phyloP scores from a whole-genome alignment of 2,113 vertebrate genomes.

The Marmota flaviventris region DNA sequence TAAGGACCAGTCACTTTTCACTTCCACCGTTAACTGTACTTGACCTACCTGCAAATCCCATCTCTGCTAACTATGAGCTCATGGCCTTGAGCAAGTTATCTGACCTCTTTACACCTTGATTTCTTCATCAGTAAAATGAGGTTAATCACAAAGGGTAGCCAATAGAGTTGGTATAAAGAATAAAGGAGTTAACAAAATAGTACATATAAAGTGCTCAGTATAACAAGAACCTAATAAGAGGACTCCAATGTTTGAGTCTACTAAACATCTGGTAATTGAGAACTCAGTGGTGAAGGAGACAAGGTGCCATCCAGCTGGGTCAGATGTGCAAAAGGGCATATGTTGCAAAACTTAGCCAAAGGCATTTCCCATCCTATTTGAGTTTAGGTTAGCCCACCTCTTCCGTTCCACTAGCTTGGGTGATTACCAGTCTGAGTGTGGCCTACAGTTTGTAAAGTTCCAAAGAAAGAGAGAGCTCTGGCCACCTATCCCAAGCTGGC shows the following conservation, averaged over 20 bases:
- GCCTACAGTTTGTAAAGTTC: not conserved
- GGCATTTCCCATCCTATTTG: not conserved
- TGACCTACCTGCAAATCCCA: not conserved
- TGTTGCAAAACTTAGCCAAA: not conserved
- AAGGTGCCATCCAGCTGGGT: not conserved
- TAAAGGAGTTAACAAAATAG: not conserved
- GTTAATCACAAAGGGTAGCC: not conserved
- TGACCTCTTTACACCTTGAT: constrained; percentile 32
- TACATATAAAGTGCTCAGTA: not conserved
- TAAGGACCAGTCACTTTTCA: not conserved
- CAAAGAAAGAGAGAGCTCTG: not conserved
- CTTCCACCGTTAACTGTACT: not conserved
- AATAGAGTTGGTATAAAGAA: not conserved
- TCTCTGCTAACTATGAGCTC: not conserved
- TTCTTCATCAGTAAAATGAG: constrained; percentile 4
- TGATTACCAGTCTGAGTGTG: not conserved
- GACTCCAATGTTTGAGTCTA: not conserved
- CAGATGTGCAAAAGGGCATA: not conserved
- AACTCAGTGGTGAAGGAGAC: not conserved
- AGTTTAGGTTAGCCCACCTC: not conserved
- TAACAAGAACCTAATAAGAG: not conserved
- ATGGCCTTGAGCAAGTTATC: not conserved
- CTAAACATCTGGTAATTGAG: not conserved
- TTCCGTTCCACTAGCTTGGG: not conserved
- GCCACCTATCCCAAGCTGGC: not conserved